Percentiles rank a stretch among this genome's conserved stretches.
Conservation (phyloP, 2,888 invertebrate species). For the Atrina japonica region DNA sequence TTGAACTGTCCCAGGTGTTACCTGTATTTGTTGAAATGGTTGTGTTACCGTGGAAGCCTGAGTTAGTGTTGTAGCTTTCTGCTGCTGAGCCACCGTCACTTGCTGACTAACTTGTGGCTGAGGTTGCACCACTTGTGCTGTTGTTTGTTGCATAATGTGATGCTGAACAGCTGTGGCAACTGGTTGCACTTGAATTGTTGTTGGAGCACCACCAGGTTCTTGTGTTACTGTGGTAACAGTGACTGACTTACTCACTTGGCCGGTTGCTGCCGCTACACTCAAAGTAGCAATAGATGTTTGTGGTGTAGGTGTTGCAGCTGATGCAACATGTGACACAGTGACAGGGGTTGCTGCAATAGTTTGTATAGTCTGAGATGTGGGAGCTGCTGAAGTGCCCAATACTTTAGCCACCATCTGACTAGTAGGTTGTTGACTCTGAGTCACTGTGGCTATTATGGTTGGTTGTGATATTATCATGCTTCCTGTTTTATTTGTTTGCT, state of each 20-base stretch:
- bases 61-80: constrained; percentile 13
- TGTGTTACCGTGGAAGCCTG: too few species aligned
- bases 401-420: constrained; percentile 70
- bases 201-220: constrained; percentile 16
- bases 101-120: constrained; percentile 31
- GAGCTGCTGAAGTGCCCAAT: constrained; percentile 46
- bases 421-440: constrained; percentile 69
- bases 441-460: constrained; percentile 72
- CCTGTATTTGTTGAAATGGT: constrained; percentile 39
- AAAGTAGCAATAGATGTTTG: constrained; percentile 40
- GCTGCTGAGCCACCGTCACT: constrained; percentile 13
- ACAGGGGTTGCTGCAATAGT: constrained; percentile 52
- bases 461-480: constrained; percentile 66
- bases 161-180: constrained; percentile 41
- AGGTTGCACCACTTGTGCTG: constrained; percentile 15
- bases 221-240: constrained; percentile 37
- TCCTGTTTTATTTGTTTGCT: constrained; percentile 81
- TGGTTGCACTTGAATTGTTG: constrained; percentile 38
- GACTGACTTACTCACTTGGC: constrained; percentile 41
- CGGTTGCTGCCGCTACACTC: constrained; percentile 37
- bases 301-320: constrained; percentile 26
- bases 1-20: constrained; percentile 31
- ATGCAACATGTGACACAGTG: constrained; percentile 46
- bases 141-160: constrained; percentile 12
- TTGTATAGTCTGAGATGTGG: constrained; percentile 68